Percentiles rank a stretch among this genome's conserved stretches.
These are phyloP conservation scores for Allophyes oxyacanthae DNA, from an alignment of 2,888 invertebrate genomes.

Conservation along the genomic window DNA sequence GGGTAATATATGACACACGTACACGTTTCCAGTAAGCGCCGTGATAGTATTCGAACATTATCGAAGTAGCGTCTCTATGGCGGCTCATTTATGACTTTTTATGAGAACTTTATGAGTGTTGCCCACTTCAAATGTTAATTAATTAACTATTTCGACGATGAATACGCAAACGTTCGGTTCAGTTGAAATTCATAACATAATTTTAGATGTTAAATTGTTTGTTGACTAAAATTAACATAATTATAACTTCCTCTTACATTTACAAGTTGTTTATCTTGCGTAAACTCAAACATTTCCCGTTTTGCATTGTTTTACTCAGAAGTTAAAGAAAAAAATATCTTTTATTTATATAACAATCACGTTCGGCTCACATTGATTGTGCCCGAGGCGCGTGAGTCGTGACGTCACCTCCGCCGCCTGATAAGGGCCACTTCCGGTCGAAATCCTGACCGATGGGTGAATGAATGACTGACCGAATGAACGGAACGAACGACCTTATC, in stretches of 20 bases:
- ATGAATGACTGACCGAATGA: slow-evolving; percentile 68
- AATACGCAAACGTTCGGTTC: background rate
- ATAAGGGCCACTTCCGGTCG: slow-evolving; percentile 86
- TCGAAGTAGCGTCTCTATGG: slow-evolving; percentile 56
- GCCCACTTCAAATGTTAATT: slow-evolving; percentile 44
- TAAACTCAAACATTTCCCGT: slow-evolving; percentile 76
- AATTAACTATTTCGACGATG: slow-evolving; percentile 24
- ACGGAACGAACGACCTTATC: slow-evolving; percentile 67
- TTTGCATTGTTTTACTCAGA: slow-evolving; percentile 80
- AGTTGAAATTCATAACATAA: slow-evolving; percentile 18
- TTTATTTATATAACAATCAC: slow-evolving; percentile 87
- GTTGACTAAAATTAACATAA: slow-evolving; percentile 56
- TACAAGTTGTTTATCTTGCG: slow-evolving; percentile 60
- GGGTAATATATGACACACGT: slow-evolving; percentile 77
- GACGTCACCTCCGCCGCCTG: slow-evolving; percentile 86
- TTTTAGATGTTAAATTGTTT: slow-evolving; percentile 44
- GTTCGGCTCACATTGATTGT: slow-evolving; percentile 81
- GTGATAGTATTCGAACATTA: slow-evolving; percentile 77
- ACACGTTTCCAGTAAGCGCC: slow-evolving; percentile 77
- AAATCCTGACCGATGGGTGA: slow-evolving; percentile 74
- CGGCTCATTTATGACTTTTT: slow-evolving; percentile 50
- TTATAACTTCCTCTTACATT: slow-evolving; percentile 59
- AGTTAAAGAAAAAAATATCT: slow-evolving; percentile 67
- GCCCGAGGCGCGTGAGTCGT: slow-evolving; percentile 70
- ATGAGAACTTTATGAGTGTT: slow-evolving; percentile 46